Conservation (phyloP, 2,888 invertebrate genomes). For the Drepanosiphum platanoidis region DNA sequence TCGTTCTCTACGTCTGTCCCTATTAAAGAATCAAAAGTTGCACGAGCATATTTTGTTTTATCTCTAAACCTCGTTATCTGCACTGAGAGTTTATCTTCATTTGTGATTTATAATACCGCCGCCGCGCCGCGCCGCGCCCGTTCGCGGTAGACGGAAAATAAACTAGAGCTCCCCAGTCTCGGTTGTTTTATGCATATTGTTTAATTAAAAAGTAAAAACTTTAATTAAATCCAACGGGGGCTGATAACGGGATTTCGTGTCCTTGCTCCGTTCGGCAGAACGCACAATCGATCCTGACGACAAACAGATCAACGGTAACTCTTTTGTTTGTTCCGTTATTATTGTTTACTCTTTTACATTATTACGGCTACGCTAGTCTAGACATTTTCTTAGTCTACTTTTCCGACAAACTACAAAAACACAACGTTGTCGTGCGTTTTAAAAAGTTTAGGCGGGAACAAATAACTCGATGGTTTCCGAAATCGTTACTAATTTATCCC, state of each 20-base stretch:
- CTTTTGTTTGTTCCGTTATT: no score
- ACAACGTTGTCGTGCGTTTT: neutral
- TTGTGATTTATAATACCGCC: conserved; percentile 21
- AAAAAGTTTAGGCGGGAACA: neutral
- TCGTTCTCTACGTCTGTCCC: neutral
- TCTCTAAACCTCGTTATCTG: conserved; percentile 46
- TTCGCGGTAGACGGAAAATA: conserved; percentile 10
- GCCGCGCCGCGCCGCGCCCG: no score
- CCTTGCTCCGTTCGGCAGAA: neutral
- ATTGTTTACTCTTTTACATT: no score
- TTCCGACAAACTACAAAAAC: neutral
- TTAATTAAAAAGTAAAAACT: conserved; percentile 57
- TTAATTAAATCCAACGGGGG: conserved; percentile 43
- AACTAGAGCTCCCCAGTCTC: conserved; percentile 14
- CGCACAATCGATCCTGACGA: neutral
- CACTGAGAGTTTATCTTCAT: conserved; percentile 10
- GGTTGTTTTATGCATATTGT: conserved; percentile 38
- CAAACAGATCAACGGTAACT: neutral
- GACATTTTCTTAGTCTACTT: neutral
- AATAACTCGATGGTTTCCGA: neutral
- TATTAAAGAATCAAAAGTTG: conserved; percentile 37
- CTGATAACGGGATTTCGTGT: conserved; percentile 18
- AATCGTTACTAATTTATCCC: neutral
- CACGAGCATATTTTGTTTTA: conserved; percentile 16
- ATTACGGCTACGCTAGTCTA: neutral